Evolutionary conservation across 2,888 invertebrate species (phyloP).

Genomic region (Lithodes maja): DNA sequence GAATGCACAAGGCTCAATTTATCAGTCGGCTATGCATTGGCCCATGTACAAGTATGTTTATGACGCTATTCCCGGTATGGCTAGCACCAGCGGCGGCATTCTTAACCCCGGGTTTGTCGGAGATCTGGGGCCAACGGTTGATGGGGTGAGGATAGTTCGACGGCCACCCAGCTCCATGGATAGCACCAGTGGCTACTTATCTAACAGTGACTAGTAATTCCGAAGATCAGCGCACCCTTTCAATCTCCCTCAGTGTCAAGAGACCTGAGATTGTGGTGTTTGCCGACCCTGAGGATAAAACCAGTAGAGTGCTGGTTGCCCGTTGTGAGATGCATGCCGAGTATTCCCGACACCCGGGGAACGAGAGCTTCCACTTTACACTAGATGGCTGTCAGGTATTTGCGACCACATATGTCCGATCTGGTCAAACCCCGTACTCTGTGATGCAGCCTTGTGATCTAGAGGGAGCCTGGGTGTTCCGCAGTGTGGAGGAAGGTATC

Average conservation of each 20-base stretch:
- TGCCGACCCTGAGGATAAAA: constrained; percentile 63
- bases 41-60: constrained; percentile 79
- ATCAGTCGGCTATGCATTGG: constrained; percentile 82
- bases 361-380: constrained; percentile 64
- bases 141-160: constrained; percentile 73
- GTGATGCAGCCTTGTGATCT: constrained; percentile 66
- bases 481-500: constrained; percentile 81
- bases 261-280: constrained; percentile 63
- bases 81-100: constrained; percentile 81
- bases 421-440: constrained; percentile 60
- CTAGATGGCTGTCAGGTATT: constrained; percentile 59
- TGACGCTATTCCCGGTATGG: constrained; percentile 80
- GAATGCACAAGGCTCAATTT: constrained; percentile 84
- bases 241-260: constrained; percentile 65
- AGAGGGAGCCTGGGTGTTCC: constrained; percentile 74
- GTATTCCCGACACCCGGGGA: constrained; percentile 67
- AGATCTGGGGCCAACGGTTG: constrained; percentile 75
- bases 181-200: constrained; percentile 80
- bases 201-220: constrained; percentile 75
- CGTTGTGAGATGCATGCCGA: constrained; percentile 63
- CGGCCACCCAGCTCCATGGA: constrained; percentile 78
- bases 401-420: constrained; percentile 54
- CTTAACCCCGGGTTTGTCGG: constrained; percentile 84
- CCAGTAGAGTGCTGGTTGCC: constrained; percentile 62
- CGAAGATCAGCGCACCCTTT: constrained; percentile 60